A percentile compares a stretch with the other conserved stretches of the same genome.
phyloP scores from a whole-genome alignment of 2,888 invertebrate species.

The Hylaea fasciaria region DNA sequence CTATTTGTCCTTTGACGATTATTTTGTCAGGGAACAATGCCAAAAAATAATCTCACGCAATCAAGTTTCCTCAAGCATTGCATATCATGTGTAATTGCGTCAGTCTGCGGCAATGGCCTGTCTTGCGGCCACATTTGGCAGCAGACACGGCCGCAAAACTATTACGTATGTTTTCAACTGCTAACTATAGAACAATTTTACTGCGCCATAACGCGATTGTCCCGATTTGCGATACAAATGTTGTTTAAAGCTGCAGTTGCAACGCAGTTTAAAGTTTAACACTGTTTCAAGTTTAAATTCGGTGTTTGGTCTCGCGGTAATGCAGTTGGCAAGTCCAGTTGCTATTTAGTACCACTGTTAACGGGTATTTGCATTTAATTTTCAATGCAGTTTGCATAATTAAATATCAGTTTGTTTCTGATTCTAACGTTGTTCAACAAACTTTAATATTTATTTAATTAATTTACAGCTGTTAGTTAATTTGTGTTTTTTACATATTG shows the following conservation, averaged over 20 bases:
- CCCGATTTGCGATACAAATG: conserved; percentile 53
- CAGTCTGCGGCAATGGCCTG: neutral
- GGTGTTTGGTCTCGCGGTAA: conserved; percentile 41
- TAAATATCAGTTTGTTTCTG: neutral
- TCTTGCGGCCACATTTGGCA: neutral
- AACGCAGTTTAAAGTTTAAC: conserved; percentile 47
- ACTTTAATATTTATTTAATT: too few species aligned
- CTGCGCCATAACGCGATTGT: conserved; percentile 37
- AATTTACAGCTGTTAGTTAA: too few species aligned
- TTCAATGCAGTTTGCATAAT: neutral
- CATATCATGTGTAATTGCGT: too few species aligned
- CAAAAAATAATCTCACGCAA: too few species aligned
- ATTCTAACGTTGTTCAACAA: too few species aligned
- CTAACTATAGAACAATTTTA: conserved; percentile 33
- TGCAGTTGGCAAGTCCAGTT: conserved; percentile 30
- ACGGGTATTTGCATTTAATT: neutral
- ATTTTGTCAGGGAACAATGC: too few species aligned
- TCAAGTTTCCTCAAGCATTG: too few species aligned
- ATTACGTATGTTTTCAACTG: conserved; percentile 27
- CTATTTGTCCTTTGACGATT: too few species aligned
- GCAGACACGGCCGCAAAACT: neutral
- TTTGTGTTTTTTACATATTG: too few species aligned
- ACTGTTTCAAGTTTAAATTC: conserved; percentile 34
- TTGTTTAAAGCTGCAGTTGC: conserved; percentile 50
- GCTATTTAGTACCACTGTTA: neutral